Evolutionary conservation across 2,113 vertebrate genomes (phyloP), one percentile per base, ranked within the genome.

Genomic region (Brachionichthys hirsutus): DNA sequence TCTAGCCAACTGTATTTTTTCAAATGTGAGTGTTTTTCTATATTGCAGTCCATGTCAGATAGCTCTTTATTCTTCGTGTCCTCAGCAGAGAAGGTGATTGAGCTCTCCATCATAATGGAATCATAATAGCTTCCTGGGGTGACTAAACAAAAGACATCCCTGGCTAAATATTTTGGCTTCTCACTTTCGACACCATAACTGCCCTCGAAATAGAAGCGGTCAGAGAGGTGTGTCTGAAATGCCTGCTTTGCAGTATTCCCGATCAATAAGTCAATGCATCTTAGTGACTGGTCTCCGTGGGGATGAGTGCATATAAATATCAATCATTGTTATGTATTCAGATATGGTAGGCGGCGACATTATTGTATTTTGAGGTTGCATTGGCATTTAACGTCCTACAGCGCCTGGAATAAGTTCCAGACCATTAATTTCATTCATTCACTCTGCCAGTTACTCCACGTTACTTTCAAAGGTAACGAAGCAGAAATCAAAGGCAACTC

Each of bases 161-260:
- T 71, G 46, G 63, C 73, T 62, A 80, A 76, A 84, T 71, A 59
- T 60, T 79, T 83, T 67, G 75, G 62, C 60, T 52, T 63, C 50
- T 70, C 54, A 62, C 52, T 62, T 55, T 57, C 62, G 61, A 62
- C 59, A 77, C 58, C 47, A 30, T 54, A 72, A 84, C 77, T 80
- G 64, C 63, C 51, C 77, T 54, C 54, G 19, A 41, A 61, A 57
- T 66, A 61, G 52, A 20, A 56, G 46, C 10, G 34, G 30, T 65
- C 54, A 80, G 43, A 67, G 45, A 66, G 64, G 48, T 46, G 38
- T 62, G 50, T 68, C 38, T 6, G 38, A 67, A 67, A 64, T 16
- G 11, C 70, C 13, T 68, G 18, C 24, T 47, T 58, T 14, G 46
- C 45, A 71, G 46, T 52, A 65, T 53, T 35, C 54, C 49, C 44